phyloP scores from a whole-genome alignment of 2,888 invertebrate species.

The Furcula furcula region DNA sequence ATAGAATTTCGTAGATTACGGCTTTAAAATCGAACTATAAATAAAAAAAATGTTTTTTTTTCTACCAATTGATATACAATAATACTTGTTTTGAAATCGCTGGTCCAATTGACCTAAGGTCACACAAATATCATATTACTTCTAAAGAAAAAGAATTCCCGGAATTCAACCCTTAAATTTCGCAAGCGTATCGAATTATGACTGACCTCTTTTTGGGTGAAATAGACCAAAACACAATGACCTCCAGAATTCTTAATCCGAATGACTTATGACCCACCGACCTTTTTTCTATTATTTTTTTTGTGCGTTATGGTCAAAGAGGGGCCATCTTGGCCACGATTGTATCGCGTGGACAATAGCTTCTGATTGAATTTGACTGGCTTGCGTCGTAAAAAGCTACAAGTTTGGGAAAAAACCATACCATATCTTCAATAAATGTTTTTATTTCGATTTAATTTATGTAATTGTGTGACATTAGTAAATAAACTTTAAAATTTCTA shows the following conservation, averaged over 20 bases:
- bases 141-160: conserved; percentile 51
- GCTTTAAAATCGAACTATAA: too few species aligned
- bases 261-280: conserved; percentile 58
- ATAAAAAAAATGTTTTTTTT: background rate
- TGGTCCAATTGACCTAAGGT: conserved; percentile 58
- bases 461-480: too few species aligned
- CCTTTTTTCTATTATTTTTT: conserved; percentile 45
- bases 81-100: conserved; percentile 9
- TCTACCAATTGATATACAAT: too few species aligned
- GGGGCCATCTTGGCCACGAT: conserved; percentile 53
- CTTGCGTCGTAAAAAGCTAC: conserved; percentile 14
- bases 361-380: conserved; percentile 53
- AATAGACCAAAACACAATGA: conserved; percentile 40
- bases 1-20: too few species aligned
- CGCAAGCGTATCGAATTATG: conserved; percentile 44
- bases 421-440: too few species aligned
- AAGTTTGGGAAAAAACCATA: conserved; percentile 1
- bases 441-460: too few species aligned
- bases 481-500: too few species aligned
- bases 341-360: conserved; percentile 59
- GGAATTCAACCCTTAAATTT: conserved; percentile 45
- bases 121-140: conserved; percentile 68
- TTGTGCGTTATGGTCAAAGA: conserved; percentile 55
- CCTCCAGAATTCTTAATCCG: conserved; percentile 37
- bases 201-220: conserved; percentile 53